A percentile compares a stretch with the other conserved stretches of the same genome.
These are phyloP conservation scores for Nephrocerus scutellatus DNA, from an alignment of 2,888 invertebrate genomes.

Conservation along the genomic window DNA sequence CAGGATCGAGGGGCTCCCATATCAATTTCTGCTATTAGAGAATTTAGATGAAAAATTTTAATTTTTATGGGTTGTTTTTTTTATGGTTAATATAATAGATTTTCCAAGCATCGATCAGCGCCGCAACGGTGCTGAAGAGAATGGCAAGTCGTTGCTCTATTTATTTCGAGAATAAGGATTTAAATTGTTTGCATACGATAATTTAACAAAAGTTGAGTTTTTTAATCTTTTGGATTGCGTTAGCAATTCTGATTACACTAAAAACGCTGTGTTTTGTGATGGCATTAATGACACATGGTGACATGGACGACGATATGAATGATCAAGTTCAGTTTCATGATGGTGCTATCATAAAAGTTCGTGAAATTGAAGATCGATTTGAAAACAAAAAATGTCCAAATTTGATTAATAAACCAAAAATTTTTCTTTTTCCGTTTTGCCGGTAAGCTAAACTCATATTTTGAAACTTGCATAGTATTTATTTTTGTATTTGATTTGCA, in stretches of 20 bases:
- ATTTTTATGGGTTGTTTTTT: too few relatives aligned
- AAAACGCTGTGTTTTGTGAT: constrained; percentile 55
- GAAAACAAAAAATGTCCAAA: constrained; percentile 51
- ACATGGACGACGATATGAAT: constrained; percentile 44
- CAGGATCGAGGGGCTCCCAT: too few relatives aligned
- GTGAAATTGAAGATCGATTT: constrained; percentile 56
- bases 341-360: constrained; percentile 49
- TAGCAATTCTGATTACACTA: constrained; percentile 45
- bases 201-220: constrained; percentile 44
- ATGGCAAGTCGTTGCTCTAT: constrained; percentile 53
- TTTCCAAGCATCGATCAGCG: constrained; percentile 47
- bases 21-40: too few relatives aligned
- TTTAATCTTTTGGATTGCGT: constrained; percentile 47
- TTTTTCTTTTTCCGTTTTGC: constrained; percentile 68
- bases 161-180: constrained; percentile 59
- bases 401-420: constrained; percentile 59
- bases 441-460: too few relatives aligned
- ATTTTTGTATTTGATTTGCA: too few relatives aligned
- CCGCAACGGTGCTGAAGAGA: constrained; percentile 56
- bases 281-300: constrained; percentile 63
- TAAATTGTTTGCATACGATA: constrained; percentile 34
- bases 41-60: too few relatives aligned
- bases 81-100: constrained; percentile 57
- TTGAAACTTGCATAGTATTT: too few relatives aligned
- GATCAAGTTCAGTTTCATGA: constrained; percentile 57